Evolutionary conservation across 1,140 invertebrate genomes (phyloP).

Genomic region (Brachionus sp.): DNA sequence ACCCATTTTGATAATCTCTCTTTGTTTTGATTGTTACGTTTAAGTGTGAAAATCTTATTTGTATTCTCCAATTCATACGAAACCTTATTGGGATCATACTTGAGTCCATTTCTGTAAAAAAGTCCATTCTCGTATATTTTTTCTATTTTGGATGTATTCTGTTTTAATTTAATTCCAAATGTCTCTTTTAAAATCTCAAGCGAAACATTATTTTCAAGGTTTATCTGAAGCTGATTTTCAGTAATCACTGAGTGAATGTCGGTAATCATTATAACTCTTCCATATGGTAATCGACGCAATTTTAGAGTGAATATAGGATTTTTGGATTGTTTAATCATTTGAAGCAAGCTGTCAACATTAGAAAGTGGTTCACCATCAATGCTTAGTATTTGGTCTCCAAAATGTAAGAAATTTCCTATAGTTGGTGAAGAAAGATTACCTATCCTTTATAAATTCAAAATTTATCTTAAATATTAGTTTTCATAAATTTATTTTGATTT

Average conservation of each 20-base stretch:
- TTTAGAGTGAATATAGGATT: not conserved
- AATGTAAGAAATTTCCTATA: slow-evolving; percentile 23
- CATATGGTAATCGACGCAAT: not conserved
- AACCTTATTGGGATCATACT: slow-evolving; percentile 28
- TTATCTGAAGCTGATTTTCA: not conserved
- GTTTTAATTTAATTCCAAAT: slow-evolving; percentile 23
- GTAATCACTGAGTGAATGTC: not conserved
- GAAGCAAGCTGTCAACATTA: not conserved
- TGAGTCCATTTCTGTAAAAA: slow-evolving; percentile 14
- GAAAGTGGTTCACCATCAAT: not conserved
- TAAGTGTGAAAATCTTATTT: not conserved
- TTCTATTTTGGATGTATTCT: slow-evolving; percentile 18
- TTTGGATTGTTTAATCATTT: not conserved
- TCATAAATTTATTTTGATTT: too few species aligned
- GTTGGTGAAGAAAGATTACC: slow-evolving; percentile 24
- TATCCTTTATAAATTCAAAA: not conserved
- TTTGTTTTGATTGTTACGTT: not conserved
- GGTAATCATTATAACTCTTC: not conserved
- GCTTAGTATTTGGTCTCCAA: slow-evolving; percentile 10
- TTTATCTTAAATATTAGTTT: too few species aligned
- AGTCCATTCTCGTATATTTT: slow-evolving; percentile 4
- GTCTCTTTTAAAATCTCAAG: slow-evolving; percentile 17
- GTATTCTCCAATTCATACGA: not conserved
- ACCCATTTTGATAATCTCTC: slow-evolving; percentile 24
- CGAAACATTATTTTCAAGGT: slow-evolving; percentile 16